Conservation (phyloP, 2,888 invertebrate genomes). For the Eupsilia transversa region DNA sequence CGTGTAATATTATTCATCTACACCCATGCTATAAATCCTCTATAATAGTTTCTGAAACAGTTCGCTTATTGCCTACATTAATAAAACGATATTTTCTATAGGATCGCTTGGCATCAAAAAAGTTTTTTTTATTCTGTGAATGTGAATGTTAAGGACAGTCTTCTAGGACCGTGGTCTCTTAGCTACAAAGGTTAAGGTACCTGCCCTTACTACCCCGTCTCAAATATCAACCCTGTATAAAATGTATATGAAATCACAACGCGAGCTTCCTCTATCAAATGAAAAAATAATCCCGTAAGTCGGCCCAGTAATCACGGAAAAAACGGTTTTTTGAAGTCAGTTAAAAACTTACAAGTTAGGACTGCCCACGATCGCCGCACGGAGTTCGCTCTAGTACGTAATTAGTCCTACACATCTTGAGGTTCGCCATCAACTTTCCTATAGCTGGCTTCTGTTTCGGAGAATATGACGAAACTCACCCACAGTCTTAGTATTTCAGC, state of each 20-base stretch:
- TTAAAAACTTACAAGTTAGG: not conserved
- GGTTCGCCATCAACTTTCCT: not conserved
- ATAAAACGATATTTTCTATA: too few relatives aligned
- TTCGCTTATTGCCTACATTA: too few relatives aligned
- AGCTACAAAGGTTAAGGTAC: too few relatives aligned
- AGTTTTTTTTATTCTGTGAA: too few relatives aligned
- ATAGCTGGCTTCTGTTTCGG: not conserved
- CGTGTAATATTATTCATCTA: not conserved
- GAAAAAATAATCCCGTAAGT: too few relatives aligned
- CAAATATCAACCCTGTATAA: too few relatives aligned
- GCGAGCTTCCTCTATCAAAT: not conserved
- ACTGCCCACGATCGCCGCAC: not conserved
- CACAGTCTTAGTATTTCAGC: constrained; percentile 86
- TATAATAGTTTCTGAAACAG: too few relatives aligned
- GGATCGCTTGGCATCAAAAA: too few relatives aligned
- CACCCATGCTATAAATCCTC: too few relatives aligned
- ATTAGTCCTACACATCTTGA: not conserved
- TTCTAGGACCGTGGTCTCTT: too few relatives aligned
- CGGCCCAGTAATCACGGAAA: not conserved
- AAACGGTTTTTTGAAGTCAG: not conserved
- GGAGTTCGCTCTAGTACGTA: not conserved
- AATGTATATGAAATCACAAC: not conserved
- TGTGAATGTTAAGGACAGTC: too few relatives aligned
- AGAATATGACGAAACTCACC: constrained; percentile 75
- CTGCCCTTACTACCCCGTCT: too few relatives aligned